phyloP scores from a whole-genome alignment of 2,113 vertebrate genomes.

The Sinocyclocheilus maitianheensis region DNA sequence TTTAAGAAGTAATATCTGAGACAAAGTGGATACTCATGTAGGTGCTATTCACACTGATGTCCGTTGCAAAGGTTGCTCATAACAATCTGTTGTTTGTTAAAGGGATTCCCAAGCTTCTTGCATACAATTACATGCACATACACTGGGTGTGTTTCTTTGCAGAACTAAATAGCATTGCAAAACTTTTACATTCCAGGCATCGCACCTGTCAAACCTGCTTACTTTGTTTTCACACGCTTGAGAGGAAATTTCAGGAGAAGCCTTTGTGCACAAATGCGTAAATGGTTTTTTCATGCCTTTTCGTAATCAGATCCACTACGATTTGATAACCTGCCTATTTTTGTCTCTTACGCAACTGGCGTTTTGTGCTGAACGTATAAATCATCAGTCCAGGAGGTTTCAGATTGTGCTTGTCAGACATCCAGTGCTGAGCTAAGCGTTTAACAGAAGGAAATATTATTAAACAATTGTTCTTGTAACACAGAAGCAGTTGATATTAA shows the following conservation, averaged over 20 bases:
- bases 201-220: constrained; percentile 1
- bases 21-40: not conserved
- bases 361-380: not conserved
- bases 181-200: not conserved
- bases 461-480: too few species aligned
- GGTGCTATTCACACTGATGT: too few species aligned
- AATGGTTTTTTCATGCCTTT: not conserved
- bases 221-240: constrained; percentile 3
- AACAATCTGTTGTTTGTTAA: not conserved
- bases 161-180: not conserved
- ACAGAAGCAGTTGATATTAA: not conserved
- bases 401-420: not conserved
- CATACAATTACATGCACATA: constrained; percentile 40
- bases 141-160: constrained; percentile 5
- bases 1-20: not conserved
- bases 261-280: not conserved
- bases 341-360: not conserved
- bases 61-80: not conserved
- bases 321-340: not conserved
- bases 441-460: not conserved
- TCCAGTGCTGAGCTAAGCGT: not conserved
- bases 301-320: not conserved
- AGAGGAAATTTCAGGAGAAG: constrained; percentile 6
- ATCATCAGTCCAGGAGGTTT: not conserved
- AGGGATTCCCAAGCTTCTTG: not conserved